Evolutionary conservation across 2,113 vertebrate genomes (phyloP), one percentile per base, ranked within the genome.

Genomic region (Bos javanicus): DNA sequence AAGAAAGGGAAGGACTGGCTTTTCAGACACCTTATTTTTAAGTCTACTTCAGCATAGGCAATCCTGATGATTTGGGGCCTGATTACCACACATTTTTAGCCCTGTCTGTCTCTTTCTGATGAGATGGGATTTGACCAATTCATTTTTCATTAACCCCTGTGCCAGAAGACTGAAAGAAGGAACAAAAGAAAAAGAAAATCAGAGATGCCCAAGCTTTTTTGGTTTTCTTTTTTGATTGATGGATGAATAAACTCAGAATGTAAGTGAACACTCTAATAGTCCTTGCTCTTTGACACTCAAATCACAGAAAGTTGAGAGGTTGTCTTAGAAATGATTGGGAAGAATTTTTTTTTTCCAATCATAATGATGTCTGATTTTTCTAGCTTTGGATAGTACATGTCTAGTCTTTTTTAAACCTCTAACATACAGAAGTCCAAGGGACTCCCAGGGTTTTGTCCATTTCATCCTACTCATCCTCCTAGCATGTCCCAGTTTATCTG

Each of bases 161-260:
- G 10, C 50, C 74, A 48, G 86, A 90, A 50, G 9, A 87, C 19
- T 85, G 26, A 71, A 96, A 81, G 52, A 84, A 56, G 78, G 50
- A 76, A 71, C 43, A 92, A 87, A 83, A 95, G 52, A 28, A 48
- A 88, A 74, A 88, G 60, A 62, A 86, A 86, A 93, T 59, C 85
- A 57, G 83, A 78, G 67, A 67, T 50, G 7, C 13, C 25, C 48
- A 56, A 48, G 23, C 26, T 91, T 88, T 48, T 80, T 78, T 88
- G 23, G 17, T 85, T 85, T 48, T 84, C n/a, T 80, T 87, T 48
- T 48, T 56, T 85, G 64, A 80, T 52, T 91, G 57, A 54, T 16
- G 46, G 26, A 52, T 91, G 56, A 82, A 74, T 88, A 97, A 90
- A 95, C 88, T 84, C 60, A 97, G 62, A 80, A 95, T 50, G 50